A percentile compares a stretch with the other conserved stretches of the same genome.
Evolutionary conservation across 2,113 vertebrate genomes (phyloP).

Genomic region (Enhydra lutris): DNA sequence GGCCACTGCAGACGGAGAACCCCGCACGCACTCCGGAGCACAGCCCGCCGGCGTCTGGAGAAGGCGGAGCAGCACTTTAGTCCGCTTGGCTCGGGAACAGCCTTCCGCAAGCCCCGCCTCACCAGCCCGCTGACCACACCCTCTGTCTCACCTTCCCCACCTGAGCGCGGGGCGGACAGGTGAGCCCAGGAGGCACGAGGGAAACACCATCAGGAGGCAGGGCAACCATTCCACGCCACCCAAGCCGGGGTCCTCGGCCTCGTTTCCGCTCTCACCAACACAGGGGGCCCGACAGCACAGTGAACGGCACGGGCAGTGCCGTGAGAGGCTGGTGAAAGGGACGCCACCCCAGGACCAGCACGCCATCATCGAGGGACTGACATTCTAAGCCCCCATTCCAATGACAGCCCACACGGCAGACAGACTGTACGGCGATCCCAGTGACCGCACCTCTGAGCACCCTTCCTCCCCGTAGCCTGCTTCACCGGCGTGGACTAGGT

Average conservation of each 20-base stretch:
- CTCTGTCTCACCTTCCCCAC: background rate
- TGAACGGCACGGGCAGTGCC: too few relatives aligned
- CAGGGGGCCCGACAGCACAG: too few relatives aligned
- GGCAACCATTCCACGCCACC: background rate
- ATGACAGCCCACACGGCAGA: background rate
- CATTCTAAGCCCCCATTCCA: background rate
- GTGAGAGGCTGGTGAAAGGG: background rate
- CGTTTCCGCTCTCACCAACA: background rate
- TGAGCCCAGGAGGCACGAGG: rapidly evolving
- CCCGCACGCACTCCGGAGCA: background rate
- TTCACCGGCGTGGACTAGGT: rapidly evolving
- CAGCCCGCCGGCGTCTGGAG: background rate
- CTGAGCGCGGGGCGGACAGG: background rate
- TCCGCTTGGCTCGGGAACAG: background rate
- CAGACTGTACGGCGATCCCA: background rate
- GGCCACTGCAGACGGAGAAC: background rate
- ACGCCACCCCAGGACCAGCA: too few relatives aligned
- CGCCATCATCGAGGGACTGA: background rate
- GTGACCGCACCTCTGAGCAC: background rate
- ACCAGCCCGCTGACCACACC: background rate
- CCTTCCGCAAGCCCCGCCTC: background rate
- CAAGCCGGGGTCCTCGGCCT: background rate
- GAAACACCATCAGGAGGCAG: background rate
- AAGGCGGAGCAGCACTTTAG: background rate
- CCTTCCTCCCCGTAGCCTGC: background rate